Base-by-base conservation (phyloP, 2,888 invertebrate species). In the Monochamus alternatus region DNA sequence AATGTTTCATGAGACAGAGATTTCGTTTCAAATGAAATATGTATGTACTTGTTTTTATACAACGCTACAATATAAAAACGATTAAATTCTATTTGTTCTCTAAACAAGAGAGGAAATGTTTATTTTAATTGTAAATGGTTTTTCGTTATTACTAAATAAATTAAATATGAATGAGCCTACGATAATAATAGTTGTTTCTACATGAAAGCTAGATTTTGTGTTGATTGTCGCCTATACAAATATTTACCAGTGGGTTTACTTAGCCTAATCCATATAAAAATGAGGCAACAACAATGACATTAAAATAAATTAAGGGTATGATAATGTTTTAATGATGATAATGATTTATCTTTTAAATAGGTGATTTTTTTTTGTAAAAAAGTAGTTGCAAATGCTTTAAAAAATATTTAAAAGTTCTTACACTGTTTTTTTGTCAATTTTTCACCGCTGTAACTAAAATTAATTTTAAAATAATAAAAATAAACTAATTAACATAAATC, bases 131-230 rank as follows among this genome's bases (percentile, higher is more conserved):
- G 55, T 22, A 55, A 55, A n/a, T 7, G 5, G 14, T 22, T 10
- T 51, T 51, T 51, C 51, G 51, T 51, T 1, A 51, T 51, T 51
- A 51, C n/a, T 51, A 12, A 51, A 9, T 38, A 38, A 38, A 38
- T 38, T 38, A 38, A 38, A 38, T 38, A 38, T 51, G 4, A 55
- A 22, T 22, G 55, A n/a, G 55, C 7, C 10, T 3, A 22, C 55
- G 55, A 55, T 55, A 55, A 55, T 55, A 55, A 55, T 22, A 55
- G 14, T 55, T n/a, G 14, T 55, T n/a, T 55, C n/a, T 55, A 12
- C 47, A 12, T 22, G 14, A n/a, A 55, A 55, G 3, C 55, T 5
- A 7, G 22, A 55, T 4, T n/a, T 55, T 55, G 55, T 55, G 55
- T 55, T 55, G n/a, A 12, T n/a, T 22, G 52, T n/a, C 12, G 55